Conservation (phyloP, 1,140 invertebrate genomes). For the Pseudomyrmex gracilis region DNA sequence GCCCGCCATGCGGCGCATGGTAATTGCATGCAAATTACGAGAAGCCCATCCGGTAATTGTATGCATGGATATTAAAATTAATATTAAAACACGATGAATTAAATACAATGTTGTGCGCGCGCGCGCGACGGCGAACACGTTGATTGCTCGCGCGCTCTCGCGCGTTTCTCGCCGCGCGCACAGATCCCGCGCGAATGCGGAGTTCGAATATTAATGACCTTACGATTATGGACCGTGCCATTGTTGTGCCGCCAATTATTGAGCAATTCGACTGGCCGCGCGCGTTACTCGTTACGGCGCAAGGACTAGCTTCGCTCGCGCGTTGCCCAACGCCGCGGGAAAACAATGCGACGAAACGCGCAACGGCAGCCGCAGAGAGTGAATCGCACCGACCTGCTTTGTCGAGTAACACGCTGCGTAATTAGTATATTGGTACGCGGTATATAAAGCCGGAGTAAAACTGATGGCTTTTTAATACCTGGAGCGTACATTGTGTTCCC, state of each 20-base stretch:
- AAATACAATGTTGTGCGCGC: slow-evolving; percentile 54
- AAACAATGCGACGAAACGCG: slow-evolving; percentile 13
- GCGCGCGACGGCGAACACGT: slow-evolving; percentile 8
- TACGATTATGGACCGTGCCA: slow-evolving; percentile 47
- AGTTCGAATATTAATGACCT: slow-evolving; percentile 58
- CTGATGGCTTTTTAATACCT: slow-evolving; percentile 17
- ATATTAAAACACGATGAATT: slow-evolving; percentile 60
- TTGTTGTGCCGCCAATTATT: slow-evolving; percentile 57
- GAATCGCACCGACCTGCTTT: slow-evolving; percentile 29
- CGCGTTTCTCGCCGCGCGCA: background rate
- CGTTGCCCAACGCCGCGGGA: slow-evolving; percentile 14
- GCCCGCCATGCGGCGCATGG: slow-evolving; percentile 23
- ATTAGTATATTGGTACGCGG: slow-evolving; percentile 36
- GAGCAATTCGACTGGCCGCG: slow-evolving; percentile 46
- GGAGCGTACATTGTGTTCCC: slow-evolving; percentile 9
- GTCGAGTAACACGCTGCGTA: slow-evolving; percentile 30
- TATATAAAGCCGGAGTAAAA: slow-evolving; percentile 29
- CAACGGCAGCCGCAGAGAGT: slow-evolving; percentile 1
- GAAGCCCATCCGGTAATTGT: slow-evolving; percentile 57
- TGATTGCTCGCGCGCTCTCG: slow-evolving; percentile 31
- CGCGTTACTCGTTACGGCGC: slow-evolving; percentile 34
- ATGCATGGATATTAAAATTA: slow-evolving; percentile 62
- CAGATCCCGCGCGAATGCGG: slow-evolving; percentile 10
- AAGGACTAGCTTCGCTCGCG: slow-evolving; percentile 5
- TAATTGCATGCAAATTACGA: slow-evolving; percentile 60